These are phyloP conservation scores for Chamaea fasciata DNA, from an alignment of 2,113 vertebrate genomes.

Conservation along the genomic window DNA sequence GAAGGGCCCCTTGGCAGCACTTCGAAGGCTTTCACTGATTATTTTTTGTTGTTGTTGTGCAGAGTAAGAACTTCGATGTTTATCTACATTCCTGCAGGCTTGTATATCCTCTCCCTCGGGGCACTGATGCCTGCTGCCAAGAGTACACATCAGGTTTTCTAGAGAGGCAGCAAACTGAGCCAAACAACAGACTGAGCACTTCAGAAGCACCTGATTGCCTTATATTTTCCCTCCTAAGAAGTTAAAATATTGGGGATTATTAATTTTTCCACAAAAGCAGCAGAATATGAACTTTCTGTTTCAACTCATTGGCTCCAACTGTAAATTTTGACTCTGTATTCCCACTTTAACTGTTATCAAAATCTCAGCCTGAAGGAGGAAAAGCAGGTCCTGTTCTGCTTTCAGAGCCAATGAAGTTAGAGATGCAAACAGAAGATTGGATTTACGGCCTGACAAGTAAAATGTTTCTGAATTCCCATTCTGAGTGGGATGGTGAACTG, in stretches of 20 bases:
- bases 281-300: not conserved
- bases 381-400: not conserved
- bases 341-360: not conserved
- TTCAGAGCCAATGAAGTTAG: not conserved
- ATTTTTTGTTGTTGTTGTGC: not conserved
- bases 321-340: not conserved
- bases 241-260: not conserved
- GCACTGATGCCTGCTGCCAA: not conserved
- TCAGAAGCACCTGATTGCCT: not conserved
- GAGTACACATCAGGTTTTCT: not conserved
- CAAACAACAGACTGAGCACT: not conserved
- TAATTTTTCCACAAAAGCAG: not conserved
- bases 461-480: not conserved
- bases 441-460: not conserved
- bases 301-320: not conserved
- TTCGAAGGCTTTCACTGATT: not conserved
- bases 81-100: slow-evolving; percentile 44
- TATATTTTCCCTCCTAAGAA: not conserved
- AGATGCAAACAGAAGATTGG: not conserved
- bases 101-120: not conserved
- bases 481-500: not conserved
- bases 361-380: not conserved
- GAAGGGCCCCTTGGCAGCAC: not conserved
- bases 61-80: not conserved
- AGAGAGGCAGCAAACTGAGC: not conserved